Percentiles rank a stretch among this genome's conserved stretches.
These are phyloP conservation scores for Zaprionus davidi DNA, from an alignment of 1,140 invertebrate species.

Conservation along the genomic window DNA sequence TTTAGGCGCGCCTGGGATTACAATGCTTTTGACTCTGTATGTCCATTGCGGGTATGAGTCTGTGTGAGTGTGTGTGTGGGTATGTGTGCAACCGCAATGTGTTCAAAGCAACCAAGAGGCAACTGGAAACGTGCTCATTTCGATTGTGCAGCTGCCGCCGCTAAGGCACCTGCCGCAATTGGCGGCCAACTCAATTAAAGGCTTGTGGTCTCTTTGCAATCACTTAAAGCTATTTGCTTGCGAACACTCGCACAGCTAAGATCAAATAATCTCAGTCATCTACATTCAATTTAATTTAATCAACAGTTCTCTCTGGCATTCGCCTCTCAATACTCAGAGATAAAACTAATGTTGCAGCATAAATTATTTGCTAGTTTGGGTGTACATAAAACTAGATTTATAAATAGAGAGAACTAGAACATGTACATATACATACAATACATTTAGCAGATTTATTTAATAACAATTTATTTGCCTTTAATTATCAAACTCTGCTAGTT, in stretches of 20 bases:
- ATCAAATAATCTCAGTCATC: neutral
- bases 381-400: too few species aligned
- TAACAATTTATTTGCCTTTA: neutral
- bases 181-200: conserved; percentile 66
- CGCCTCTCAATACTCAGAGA: neutral
- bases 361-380: neutral
- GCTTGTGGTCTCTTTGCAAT: conserved; percentile 56
- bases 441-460: neutral
- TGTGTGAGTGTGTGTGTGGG: neutral
- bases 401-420: too few species aligned
- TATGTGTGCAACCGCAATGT: conserved; percentile 67
- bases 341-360: neutral
- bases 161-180: conserved; percentile 26
- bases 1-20: conserved; percentile 68
- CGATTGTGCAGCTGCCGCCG: conserved; percentile 35
- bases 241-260: conserved; percentile 1
- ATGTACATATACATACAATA: too few species aligned
- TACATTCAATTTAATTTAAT: neutral
- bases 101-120: conserved; percentile 56
- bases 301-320: neutral
- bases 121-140: conserved; percentile 59
- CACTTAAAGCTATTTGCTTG: conserved; percentile 25
- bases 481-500: too few species aligned
- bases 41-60: neutral
- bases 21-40: conserved; percentile 36